Base-by-base conservation (phyloP, 2,888 invertebrate genomes). In the Tenthredo mesomela region DNA sequence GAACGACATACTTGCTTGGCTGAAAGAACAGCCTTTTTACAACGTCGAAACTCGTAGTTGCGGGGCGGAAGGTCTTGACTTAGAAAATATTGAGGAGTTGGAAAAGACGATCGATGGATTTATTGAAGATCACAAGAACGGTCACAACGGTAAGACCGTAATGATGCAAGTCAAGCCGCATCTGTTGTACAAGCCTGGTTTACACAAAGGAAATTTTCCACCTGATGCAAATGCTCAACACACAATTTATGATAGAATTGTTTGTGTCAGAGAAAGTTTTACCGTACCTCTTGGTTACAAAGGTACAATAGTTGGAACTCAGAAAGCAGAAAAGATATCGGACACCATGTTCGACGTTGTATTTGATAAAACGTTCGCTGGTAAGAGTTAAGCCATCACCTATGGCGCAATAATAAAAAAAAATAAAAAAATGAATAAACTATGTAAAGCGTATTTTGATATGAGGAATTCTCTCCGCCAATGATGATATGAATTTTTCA, bases 221-320 rank as follows among this genome's bases (percentile, higher is more conserved):
- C 97, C 98, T 0, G 98, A 98, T 93, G 93, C 95, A 0, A 94
- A 94, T 10, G 95, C 96, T 0, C 95, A 94, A 83, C 97, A 95
- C 93, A 91, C 94, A 86, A 91, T 99, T 86, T 96, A 97, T 90
- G 99, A 99, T 94, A 95, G 99, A 82, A 96, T 99, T 75, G 96
- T 98, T 6, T 96, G 97, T 90, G 96, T 97, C 0, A 95, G 96
- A 47, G 95, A 95, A 47, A 95, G 96, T 80, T 96, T 96, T 90
- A 95, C 96, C 1, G 97, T 98, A 21, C 98, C 98, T 0, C 93
- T 97, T 6, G 99, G 98, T 0, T 94, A 95, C 12, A 95, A 96
- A 86, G 99, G 99, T 40, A 98, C 98, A 0, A 94, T 99, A 0
- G 96, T 98, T n/a, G 97, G 95, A 0, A 94, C 96, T 10, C 94